Conservation (phyloP, 2,797 vertebrate genomes). For the Aphelocoma californica region DNA sequence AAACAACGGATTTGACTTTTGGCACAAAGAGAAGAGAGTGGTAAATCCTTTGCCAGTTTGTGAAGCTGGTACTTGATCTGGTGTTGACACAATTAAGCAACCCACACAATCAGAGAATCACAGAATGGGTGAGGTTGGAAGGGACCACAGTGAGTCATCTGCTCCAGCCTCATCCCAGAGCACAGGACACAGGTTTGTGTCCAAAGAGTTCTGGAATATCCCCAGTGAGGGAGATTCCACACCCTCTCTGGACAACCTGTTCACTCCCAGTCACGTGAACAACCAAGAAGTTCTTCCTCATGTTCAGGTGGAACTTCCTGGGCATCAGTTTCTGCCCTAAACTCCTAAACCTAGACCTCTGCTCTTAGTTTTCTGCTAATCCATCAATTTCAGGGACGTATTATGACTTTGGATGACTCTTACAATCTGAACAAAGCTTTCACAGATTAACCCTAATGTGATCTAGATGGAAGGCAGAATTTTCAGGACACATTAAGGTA, state of each 20-base stretch:
- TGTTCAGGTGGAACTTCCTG: neutral
- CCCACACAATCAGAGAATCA: too few relatives aligned
- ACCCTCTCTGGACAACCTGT: neutral
- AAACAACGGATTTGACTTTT: neutral
- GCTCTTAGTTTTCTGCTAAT: neutral
- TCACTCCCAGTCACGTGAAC: neutral
- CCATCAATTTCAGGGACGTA: neutral
- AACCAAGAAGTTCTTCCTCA: neutral
- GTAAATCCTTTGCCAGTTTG: neutral
- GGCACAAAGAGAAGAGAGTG: neutral
- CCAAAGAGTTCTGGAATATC: neutral
- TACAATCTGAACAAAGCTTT: neutral
- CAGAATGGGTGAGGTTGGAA: neutral
- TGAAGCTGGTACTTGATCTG: neutral
- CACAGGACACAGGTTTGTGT: neutral
- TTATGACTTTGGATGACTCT: neutral
- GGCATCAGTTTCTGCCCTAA: neutral
- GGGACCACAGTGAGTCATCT: too few relatives aligned
- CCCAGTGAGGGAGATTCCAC: neutral
- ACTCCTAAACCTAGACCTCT: neutral
- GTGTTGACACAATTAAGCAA: fast-evolving
- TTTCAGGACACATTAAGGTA: fast-evolving
- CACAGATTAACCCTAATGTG: fast-evolving
- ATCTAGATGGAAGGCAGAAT: neutral
- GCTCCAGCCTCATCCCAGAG: neutral